These are phyloP conservation scores for Okapia johnstoni DNA, from an alignment of 2,113 vertebrate genomes.

Conservation along the genomic window DNA sequence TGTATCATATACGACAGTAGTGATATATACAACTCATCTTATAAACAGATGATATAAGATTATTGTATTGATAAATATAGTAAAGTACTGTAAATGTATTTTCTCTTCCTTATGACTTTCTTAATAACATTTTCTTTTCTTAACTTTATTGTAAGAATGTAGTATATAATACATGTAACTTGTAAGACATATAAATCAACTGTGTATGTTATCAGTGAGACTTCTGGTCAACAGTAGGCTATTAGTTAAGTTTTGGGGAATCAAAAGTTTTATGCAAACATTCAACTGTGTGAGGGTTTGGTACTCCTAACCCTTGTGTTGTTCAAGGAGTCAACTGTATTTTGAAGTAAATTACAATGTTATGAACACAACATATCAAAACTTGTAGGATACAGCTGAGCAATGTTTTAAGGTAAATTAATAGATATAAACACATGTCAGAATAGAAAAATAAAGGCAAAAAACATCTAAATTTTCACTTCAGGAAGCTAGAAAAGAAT, in stretches of 20 bases:
- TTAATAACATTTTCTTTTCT: background rate
- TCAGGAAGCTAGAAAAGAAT: background rate
- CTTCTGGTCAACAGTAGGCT: background rate
- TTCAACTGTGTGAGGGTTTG: background rate
- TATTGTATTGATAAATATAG: background rate
- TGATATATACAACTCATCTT: background rate
- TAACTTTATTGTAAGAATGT: background rate
- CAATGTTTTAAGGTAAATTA: background rate
- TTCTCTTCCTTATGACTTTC: background rate
- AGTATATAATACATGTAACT: background rate
- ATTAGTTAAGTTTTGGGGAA: background rate
- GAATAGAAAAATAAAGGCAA: background rate
- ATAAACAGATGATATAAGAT: background rate
- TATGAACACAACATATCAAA: background rate
- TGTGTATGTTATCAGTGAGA: background rate
- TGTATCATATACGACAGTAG: background rate
- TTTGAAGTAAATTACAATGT: slow-evolving; percentile 21
- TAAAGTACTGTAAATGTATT: background rate
- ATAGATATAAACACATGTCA: background rate
- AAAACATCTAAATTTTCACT: background rate
- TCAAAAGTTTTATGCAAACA: background rate
- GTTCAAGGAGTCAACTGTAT: background rate
- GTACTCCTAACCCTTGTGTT: rapidly evolving
- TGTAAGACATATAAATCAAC: background rate
- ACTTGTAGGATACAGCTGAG: background rate